Evolutionary conservation across 2,888 invertebrate species (phyloP).

Genomic region (Megalurothrips usitatus): DNA sequence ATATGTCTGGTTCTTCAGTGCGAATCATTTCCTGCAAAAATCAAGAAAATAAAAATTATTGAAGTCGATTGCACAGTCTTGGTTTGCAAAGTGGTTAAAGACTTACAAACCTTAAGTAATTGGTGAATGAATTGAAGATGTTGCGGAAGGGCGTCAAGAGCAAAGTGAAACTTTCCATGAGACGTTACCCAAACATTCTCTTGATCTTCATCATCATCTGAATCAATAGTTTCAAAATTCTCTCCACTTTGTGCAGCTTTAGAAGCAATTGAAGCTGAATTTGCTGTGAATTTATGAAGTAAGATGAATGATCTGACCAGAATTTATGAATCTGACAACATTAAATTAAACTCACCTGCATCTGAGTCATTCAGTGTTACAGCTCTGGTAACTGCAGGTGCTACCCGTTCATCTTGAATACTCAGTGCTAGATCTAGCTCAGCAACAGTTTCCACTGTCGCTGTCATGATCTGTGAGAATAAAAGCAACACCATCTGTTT

Average conservation of each 20-base stretch:
- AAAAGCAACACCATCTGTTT: slow-evolving; percentile 34
- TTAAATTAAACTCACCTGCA: slow-evolving; percentile 58
- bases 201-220: slow-evolving; percentile 67
- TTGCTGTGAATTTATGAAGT: slow-evolving; percentile 47
- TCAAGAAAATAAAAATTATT: slow-evolving; percentile 31
- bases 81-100: neutral
- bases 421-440: slow-evolving; percentile 86
- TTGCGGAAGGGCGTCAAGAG: slow-evolving; percentile 81
- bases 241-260: slow-evolving; percentile 72
- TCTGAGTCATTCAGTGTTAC: slow-evolving; percentile 86
- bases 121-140: slow-evolving; percentile 91
- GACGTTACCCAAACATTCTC: slow-evolving; percentile 90
- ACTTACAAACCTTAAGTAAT: slow-evolving; percentile 63
- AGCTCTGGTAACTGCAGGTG: slow-evolving; percentile 77
- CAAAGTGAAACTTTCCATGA: slow-evolving; percentile 87
- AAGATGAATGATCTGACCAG: slow-evolving; percentile 5
- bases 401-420: slow-evolving; percentile 63
- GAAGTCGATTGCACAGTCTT: neutral
- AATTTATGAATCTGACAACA: neutral
- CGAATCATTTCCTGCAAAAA: slow-evolving; percentile 65
- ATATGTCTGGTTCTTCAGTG: slow-evolving; percentile 82
- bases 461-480: slow-evolving; percentile 79
- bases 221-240: slow-evolving; percentile 65
- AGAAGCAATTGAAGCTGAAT: slow-evolving; percentile 67
- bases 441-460: slow-evolving; percentile 89